A percentile compares a stretch with the other conserved stretches of the same genome.
Conservation (phyloP, 2,113 vertebrate species). For the Zingel zingel region DNA sequence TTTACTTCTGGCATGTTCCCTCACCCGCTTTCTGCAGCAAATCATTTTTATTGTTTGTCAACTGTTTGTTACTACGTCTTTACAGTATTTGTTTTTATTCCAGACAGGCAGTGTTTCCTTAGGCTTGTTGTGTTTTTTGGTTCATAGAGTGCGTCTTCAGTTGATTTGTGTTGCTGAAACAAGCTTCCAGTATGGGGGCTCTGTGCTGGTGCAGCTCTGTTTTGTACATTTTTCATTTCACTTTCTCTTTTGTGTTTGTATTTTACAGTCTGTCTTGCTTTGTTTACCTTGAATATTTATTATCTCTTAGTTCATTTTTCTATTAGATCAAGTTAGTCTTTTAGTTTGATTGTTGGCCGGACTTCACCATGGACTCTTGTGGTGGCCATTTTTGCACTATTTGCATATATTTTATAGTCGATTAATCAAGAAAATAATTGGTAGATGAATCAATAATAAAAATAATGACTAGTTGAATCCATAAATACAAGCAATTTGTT, state of each 20-base stretch:
- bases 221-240: not conserved
- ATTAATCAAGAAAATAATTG: not conserved
- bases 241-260: not conserved
- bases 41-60: not conserved
- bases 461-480: not conserved
- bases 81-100: not conserved
- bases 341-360: no score
- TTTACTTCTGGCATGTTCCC: not conserved
- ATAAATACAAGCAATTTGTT: not conserved
- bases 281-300: not conserved
- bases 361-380: not conserved
- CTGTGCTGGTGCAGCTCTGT: not conserved
- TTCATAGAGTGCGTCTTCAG: not conserved
- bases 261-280: not conserved
- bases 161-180: conserved; percentile 13
- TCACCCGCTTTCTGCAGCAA: not conserved
- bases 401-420: not conserved
- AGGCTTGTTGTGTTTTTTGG: not conserved
- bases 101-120: not conserved
- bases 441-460: not conserved
- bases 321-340: not conserved
- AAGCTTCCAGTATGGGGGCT: not conserved
- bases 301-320: not conserved
- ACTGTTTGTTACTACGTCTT: no score
- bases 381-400: not conserved